Evolutionary conservation across 2,888 invertebrate genomes (phyloP), one percentile per base, ranked within the genome.

Genomic region (Drosophila ochracea): DNA sequence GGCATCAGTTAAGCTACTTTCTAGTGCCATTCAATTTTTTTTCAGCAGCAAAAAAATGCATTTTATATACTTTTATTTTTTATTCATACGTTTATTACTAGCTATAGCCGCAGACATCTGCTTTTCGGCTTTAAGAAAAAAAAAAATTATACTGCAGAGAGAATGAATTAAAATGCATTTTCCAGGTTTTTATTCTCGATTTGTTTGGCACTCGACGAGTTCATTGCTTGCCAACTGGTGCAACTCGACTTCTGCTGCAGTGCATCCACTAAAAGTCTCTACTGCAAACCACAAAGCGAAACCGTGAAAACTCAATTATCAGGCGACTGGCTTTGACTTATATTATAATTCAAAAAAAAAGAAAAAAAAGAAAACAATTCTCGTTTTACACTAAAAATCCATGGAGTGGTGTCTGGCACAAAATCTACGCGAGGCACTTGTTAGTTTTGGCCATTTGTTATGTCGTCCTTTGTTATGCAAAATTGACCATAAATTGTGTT

Each of bases 401-500:
- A 49, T 4, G 50, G 30, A 33, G 37, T 53, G 31, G 28, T 58
- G n/a, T 19, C 47, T 4, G 28, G 4, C 43, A 57, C 52, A 60
- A 60, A 64, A 67, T 59, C 71, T 68, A 72, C 74, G 69, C 73
- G 69, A 82, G 60, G 52, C 66, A 58, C 61, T 63, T 47, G 60
- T 71, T 73, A 76, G 71, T 72, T 80, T 78, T 76, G 66, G 66
- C 64, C 69, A 65, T 65, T 82, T 76, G 47, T 63, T 72, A 54
- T 28, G 55, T 57, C 54, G 49, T 61, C 50, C 70, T 67, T 64
- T 84, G 84, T 84, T 68, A 87, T 87, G 85, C 81, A 84, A 79
- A 84, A 65, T 25, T 62, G 73, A 59, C 73, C 84, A 73, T 73
- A 81, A 87, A 84, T 72, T 84, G 84, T 87, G 84, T 81, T 85